These are phyloP conservation scores for Danio aesculapii DNA, from an alignment of 2,797 vertebrate species.

Conservation along the genomic window DNA sequence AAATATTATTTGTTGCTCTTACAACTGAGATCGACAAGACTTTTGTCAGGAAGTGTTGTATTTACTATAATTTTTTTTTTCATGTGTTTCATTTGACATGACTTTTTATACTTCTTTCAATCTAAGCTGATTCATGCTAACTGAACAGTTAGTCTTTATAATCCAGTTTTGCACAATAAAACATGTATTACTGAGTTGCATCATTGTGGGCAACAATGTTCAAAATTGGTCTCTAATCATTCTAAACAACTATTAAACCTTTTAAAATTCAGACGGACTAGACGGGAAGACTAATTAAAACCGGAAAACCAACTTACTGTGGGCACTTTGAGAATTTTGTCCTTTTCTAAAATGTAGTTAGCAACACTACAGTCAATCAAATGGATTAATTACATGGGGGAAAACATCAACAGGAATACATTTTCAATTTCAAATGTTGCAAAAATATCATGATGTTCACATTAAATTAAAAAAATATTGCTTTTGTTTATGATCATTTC, in stretches of 20 bases:
- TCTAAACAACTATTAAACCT: no score
- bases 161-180: neutral
- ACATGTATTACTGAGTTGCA: neutral
- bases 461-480: no score
- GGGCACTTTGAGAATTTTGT: neutral
- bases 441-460: no score
- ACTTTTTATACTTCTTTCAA: neutral
- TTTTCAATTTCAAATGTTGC: no score
- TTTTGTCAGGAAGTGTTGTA: no score
- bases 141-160: neutral
- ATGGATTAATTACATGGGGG: no score
- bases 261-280: neutral
- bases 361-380: neutral
- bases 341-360: neutral
- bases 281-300: neutral
- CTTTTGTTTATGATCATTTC: no score
- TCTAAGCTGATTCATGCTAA: neutral
- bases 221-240: neutral
- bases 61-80: no score
- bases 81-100: neutral
- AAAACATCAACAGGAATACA: no score
- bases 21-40: no score
- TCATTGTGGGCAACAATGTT: neutral
- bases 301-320: neutral
- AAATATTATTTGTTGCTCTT: no score